These are phyloP conservation scores for Enteromius trimaculatus DNA, from an alignment of 2,797 vertebrate species.

Conservation along the genomic window DNA sequence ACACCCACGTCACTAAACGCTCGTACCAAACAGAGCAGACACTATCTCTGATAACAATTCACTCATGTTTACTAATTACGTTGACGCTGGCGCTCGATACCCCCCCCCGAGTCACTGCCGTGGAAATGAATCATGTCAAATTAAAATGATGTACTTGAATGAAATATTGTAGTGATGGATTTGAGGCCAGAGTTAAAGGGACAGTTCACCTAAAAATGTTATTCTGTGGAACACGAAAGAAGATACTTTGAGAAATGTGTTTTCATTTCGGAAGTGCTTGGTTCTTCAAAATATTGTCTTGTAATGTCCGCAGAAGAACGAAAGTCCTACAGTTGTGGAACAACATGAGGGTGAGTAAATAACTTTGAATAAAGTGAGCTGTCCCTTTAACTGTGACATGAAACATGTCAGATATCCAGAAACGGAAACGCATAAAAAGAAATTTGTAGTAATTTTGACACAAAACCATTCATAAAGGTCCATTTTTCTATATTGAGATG, in stretches of 20 bases:
- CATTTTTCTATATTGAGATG: too few species aligned
- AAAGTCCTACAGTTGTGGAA: not conserved
- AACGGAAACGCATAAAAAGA: not conserved
- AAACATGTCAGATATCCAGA: not conserved
- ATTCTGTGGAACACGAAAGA: not conserved
- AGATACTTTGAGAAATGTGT: not conserved
- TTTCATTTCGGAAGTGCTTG: not conserved
- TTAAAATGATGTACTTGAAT: constrained; percentile 8
- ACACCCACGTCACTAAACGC: constrained; percentile 74
- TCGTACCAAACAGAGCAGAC: constrained; percentile 60
- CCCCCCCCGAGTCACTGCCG: not conserved
- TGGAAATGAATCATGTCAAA: constrained; percentile 30
- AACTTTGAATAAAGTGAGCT: not conserved
- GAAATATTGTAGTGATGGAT: constrained; percentile 4
- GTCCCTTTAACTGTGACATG: not conserved
- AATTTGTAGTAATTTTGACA: not conserved
- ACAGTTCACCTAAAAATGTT: not conserved
- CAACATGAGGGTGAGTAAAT: not conserved
- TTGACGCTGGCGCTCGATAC: constrained; percentile 13
- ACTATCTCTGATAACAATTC: constrained; percentile 46
- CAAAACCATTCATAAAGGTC: too few species aligned
- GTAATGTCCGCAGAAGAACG: not conserved
- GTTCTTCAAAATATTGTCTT: not conserved
- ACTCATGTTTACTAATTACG: constrained; percentile 29
- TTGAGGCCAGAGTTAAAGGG: not conserved